Evolutionary conservation across 1,140 invertebrate genomes (phyloP).

Genomic region (Rhopalosiphum padi): DNA sequence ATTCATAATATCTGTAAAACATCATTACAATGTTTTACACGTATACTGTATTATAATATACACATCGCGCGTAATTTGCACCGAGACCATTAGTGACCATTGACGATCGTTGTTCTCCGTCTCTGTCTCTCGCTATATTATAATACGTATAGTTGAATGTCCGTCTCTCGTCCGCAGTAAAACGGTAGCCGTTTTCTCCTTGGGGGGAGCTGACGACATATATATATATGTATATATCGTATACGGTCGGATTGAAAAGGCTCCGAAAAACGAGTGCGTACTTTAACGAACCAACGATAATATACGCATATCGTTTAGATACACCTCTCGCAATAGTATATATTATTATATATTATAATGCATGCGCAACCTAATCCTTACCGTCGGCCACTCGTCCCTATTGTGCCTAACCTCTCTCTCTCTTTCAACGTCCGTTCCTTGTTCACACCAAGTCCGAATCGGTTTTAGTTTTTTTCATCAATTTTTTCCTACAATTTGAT

Average conservation of each 20-base stretch:
- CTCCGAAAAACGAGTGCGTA: not conserved
- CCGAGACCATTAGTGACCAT: constrained; percentile 14
- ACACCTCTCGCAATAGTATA: not conserved
- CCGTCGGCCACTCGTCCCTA: not conserved
- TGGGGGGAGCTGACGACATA: not conserved
- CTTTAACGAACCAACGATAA: constrained; percentile 1
- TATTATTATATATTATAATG: not conserved
- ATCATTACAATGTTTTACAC: not conserved
- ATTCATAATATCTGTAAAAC: not conserved
- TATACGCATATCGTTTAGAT: not conserved
- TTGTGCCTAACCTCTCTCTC: not conserved
- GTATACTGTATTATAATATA: not conserved
- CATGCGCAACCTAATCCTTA: not conserved
- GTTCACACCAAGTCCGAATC: not conserved
- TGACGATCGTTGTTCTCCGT: not conserved
- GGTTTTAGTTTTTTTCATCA: not conserved
- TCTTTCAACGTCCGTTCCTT: not conserved
- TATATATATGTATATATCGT: not conserved
- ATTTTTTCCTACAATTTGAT: not conserved
- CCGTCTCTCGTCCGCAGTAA: not conserved
- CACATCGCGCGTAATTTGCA: not conserved
- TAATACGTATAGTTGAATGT: not conserved
- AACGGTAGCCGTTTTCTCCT: not conserved
- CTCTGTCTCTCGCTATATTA: not conserved
- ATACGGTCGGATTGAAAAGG: not conserved